A percentile compares a stretch with the other conserved stretches of the same genome.
These are phyloP conservation scores for Pyrochroa serraticornis DNA, from an alignment of 2,888 invertebrate genomes.

Conservation along the genomic window DNA sequence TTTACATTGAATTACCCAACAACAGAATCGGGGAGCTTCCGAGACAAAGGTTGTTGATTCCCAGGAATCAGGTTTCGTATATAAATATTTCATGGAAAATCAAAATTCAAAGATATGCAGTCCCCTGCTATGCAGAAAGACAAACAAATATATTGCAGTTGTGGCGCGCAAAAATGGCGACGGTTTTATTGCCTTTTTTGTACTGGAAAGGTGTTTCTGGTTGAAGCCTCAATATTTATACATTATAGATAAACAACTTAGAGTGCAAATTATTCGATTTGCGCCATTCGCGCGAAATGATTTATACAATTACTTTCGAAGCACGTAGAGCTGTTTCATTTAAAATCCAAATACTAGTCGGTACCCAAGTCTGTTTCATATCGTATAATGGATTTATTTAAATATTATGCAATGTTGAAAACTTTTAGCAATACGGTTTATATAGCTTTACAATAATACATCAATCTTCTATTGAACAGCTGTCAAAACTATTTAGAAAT, in stretches of 20 bases:
- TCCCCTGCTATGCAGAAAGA: conserved; percentile 16
- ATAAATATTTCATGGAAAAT: conserved; percentile 22
- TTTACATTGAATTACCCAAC: neutral
- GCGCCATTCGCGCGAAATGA: neutral
- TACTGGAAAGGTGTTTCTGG: conserved; percentile 2
- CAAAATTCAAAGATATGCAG: conserved; percentile 19
- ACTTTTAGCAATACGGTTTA: neutral
- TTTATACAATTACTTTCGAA: conserved; percentile 12
- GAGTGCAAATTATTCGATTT: neutral
- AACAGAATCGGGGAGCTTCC: neutral
- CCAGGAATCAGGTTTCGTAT: conserved; percentile 9
- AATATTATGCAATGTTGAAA: neutral
- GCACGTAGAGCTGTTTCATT: neutral
- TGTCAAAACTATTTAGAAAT: no score
- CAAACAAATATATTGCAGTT: conserved; percentile 16
- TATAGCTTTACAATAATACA: neutral
- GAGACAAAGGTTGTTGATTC: conserved; percentile 12
- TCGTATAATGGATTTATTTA: conserved; percentile 1
- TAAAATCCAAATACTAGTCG: conserved; percentile 3
- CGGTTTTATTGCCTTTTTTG: conserved; percentile 16
- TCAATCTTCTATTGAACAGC: no score
- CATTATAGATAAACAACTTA: neutral
- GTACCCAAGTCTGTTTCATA: neutral
- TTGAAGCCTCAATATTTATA: conserved; percentile 5
- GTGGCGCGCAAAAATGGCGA: conserved; percentile 8